These are phyloP conservation scores for Agrochola macilenta DNA, from an alignment of 2,888 invertebrate genomes.

Conservation along the genomic window DNA sequence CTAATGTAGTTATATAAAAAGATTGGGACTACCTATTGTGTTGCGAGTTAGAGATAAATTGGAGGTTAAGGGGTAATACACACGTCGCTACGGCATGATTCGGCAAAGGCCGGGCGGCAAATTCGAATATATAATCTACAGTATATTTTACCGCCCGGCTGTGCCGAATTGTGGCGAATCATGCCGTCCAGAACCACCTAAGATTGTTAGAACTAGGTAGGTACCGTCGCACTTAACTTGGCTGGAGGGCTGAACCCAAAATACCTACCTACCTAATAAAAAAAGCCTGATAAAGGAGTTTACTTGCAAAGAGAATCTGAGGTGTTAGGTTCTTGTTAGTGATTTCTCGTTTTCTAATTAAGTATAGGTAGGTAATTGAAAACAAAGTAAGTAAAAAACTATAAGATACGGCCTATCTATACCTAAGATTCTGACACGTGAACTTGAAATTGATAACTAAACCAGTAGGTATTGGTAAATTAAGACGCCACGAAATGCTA, in stretches of 20 bases:
- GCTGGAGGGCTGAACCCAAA: not conserved
- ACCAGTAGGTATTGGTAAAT: not conserved
- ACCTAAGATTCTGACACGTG: not conserved
- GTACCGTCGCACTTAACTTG: not conserved
- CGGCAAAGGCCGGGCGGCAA: not conserved
- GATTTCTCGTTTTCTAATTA: not conserved
- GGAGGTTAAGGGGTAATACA: not conserved
- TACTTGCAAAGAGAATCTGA: not conserved
- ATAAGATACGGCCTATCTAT: too few relatives aligned
- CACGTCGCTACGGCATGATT: not conserved
- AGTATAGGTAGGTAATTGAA: not conserved
- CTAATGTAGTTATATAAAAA: not conserved
- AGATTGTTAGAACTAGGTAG: not conserved
- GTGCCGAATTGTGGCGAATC: not conserved
- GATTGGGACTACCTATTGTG: not conserved
- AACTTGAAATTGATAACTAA: constrained; percentile 9
- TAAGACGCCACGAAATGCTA: too few relatives aligned
- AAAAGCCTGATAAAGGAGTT: not conserved
- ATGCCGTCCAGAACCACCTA: not conserved
- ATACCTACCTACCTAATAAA: not conserved
- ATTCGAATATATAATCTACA: not conserved
- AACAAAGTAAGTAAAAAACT: constrained; percentile 10
- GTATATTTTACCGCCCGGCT: not conserved
- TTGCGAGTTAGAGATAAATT: not conserved
- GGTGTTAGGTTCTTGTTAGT: not conserved